Evolutionary conservation across 2,113 vertebrate genomes (phyloP).

Genomic region (Nycticebus coucang): DNA sequence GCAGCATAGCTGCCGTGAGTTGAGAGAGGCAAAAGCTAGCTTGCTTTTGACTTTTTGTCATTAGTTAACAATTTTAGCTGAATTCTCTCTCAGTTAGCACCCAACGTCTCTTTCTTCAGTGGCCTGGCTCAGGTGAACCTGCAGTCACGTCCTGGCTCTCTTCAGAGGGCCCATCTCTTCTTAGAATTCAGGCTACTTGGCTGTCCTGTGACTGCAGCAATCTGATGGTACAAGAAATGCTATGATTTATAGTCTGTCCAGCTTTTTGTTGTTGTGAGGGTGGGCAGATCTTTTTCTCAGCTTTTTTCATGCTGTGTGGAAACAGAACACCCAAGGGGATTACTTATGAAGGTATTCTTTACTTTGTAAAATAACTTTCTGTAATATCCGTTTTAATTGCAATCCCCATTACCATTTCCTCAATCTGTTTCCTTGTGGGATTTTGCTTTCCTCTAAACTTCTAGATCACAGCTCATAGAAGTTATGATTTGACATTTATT

Average conservation of each 20-base stretch:
- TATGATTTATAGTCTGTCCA: not conserved
- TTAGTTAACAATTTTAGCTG: not conserved
- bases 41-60: not conserved
- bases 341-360: constrained; percentile 4
- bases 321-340: not conserved
- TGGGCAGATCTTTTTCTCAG: not conserved
- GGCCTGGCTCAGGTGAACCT: not conserved
- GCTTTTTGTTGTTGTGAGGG: constrained; percentile 6
- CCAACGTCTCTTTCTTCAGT: not conserved
- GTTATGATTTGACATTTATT: not conserved
- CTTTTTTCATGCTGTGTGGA: not conserved
- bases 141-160: not conserved
- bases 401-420: not conserved
- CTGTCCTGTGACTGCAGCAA: not conserved
- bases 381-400: not conserved
- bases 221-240: not conserved
- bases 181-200: constrained; percentile 4
- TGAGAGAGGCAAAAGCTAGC: not conserved
- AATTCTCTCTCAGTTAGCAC: not conserved
- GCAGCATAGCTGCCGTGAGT: not conserved
- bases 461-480: not conserved
- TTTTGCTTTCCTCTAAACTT: not conserved
- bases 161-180: not conserved
- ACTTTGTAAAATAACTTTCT: not conserved
- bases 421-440: not conserved